phyloP scores from a whole-genome alignment of 2,888 invertebrate species.

The Conomelus anceps region DNA sequence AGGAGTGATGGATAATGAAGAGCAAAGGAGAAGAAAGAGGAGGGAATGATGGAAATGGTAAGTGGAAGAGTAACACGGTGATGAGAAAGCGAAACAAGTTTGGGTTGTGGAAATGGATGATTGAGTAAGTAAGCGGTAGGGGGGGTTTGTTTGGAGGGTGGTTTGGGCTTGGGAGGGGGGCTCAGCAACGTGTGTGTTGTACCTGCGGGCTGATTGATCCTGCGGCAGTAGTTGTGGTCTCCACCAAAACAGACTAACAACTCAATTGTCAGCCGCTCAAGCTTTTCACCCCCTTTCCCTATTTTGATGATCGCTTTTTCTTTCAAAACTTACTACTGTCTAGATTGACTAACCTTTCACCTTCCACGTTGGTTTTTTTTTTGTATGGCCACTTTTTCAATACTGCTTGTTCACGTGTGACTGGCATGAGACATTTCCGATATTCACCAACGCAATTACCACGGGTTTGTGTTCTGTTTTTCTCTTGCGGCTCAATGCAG shows the following conservation, averaged over 20 bases:
- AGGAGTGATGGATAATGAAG: not conserved
- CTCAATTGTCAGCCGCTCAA: not conserved
- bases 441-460: not conserved
- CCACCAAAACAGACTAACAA: not conserved
- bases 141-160: not conserved
- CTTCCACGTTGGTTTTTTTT: not conserved
- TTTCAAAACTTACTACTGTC: not conserved
- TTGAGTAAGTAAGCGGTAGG: not conserved
- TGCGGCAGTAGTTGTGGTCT: not conserved
- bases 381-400: not conserved
- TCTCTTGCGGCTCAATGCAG: not conserved
- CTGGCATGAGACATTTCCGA: not conserved
- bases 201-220: not conserved
- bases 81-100: not conserved
- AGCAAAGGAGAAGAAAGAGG: not conserved
- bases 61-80: not conserved
- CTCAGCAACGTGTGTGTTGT: not conserved
- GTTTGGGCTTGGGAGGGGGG: not conserved
- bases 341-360: not conserved
- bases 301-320: not conserved
- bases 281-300: not conserved
- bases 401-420: not conserved
- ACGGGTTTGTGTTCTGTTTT: no score
- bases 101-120: not conserved
- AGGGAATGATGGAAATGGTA: no score